phyloP scores from a whole-genome alignment of 2,888 invertebrate species.

The Drosophila gaucha region DNA sequence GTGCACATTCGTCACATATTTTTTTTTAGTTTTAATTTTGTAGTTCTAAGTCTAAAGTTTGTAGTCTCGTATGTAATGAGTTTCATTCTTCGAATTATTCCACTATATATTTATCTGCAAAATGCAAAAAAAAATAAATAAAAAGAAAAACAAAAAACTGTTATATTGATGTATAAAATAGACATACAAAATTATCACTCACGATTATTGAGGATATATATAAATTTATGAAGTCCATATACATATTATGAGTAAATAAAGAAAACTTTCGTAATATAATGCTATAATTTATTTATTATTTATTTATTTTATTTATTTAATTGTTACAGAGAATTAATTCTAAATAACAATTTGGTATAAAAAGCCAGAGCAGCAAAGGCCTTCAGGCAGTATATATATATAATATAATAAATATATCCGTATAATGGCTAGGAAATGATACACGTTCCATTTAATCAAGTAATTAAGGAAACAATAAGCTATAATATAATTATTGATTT shows the following conservation, averaged over 20 bases:
- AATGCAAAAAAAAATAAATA: conserved; percentile 17
- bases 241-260: conserved; percentile 36
- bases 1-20: conserved; percentile 52
- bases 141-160: conserved; percentile 19
- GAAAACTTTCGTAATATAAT: conserved; percentile 10
- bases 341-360: no score
- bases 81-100: conserved; percentile 27
- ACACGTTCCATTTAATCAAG: no score
- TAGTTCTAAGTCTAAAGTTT: conserved; percentile 59
- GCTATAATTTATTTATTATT: background rate
- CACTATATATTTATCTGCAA: conserved; percentile 15
- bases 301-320: background rate
- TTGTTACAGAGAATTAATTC: no score
- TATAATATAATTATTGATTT: no score
- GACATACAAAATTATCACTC: conserved; percentile 40
- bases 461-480: no score
- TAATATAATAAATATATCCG: no score
- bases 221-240: conserved; percentile 9
- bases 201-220: conserved; percentile 45
- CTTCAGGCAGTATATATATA: no score
- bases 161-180: conserved; percentile 58
- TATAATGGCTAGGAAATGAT: no score
- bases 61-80: conserved; percentile 36
- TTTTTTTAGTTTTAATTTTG: conserved; percentile 61
- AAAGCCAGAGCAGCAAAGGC: no score